A percentile compares a stretch with the other conserved stretches of the same genome.
Conservation (phyloP, 2,888 invertebrate genomes). For the Brenthis ino region DNA sequence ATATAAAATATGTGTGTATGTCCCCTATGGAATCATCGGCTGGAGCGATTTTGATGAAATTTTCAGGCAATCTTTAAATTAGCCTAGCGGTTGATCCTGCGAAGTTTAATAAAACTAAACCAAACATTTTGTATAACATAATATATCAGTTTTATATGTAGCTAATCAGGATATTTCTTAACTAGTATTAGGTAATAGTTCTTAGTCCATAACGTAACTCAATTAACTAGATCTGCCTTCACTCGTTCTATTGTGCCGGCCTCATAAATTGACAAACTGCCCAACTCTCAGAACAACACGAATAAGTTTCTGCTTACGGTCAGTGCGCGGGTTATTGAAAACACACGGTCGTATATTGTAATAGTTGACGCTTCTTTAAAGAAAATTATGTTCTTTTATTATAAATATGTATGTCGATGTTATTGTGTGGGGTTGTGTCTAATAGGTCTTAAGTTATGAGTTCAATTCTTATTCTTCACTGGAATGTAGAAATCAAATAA, state of each 20-base stretch:
- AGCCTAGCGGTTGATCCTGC: no score
- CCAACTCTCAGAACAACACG: slow-evolving; percentile 76
- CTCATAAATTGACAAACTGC: slow-evolving; percentile 81
- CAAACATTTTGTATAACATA: no score
- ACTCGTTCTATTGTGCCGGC: slow-evolving; percentile 61
- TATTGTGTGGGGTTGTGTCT: no score
- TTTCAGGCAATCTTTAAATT: no score
- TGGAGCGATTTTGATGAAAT: no score
- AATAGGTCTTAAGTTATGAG: no score
- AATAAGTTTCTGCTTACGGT: slow-evolving; percentile 80
- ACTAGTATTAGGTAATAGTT: slow-evolving; percentile 2
- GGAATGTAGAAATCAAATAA: no score
- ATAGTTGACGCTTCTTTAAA: slow-evolving; percentile 17
- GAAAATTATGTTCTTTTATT: neutral
- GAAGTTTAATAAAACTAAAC: no score
- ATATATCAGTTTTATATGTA: neutral
- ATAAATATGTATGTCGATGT: no score
- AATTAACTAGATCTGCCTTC: slow-evolving; percentile 68
- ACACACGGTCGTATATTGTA: slow-evolving; percentile 48
- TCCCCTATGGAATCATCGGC: no score
- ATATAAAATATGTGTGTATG: no score
- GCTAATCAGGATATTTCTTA: neutral
- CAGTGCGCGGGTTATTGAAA: slow-evolving; percentile 65
- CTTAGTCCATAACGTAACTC: slow-evolving; percentile 48
- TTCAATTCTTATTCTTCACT: no score